Percentiles rank a stretch among this genome's conserved stretches.
Conservation (phyloP, 1,140 invertebrate species). For the Monochamus saltuarius region DNA sequence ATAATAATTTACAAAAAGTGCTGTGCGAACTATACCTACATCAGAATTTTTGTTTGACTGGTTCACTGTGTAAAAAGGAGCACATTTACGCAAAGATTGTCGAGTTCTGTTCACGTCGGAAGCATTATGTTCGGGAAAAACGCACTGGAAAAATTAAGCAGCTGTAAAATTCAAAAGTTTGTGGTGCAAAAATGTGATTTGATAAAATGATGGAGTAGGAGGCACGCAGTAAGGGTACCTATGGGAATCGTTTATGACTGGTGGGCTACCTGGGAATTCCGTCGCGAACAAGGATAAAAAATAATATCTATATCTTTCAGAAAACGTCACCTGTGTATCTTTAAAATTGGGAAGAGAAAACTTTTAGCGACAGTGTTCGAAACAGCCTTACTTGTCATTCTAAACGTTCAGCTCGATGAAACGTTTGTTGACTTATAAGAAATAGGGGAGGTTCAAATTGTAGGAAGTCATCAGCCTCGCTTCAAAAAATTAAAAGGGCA, state of each 20-base stretch:
- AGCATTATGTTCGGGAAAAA: constrained; percentile 22
- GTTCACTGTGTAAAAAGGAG: no score
- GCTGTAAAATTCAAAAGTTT: constrained; percentile 35
- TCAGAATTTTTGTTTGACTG: no score
- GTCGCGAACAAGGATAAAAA: no score
- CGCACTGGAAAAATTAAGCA: constrained; percentile 29
- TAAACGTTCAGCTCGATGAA: constrained; percentile 19
- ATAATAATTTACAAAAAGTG: no score
- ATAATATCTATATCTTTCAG: neutral
- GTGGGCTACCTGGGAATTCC: constrained; percentile 13
- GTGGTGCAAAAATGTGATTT: constrained; percentile 34
- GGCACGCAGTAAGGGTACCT: constrained; percentile 23
- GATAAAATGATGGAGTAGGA: constrained; percentile 26
- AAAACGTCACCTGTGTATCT: neutral
- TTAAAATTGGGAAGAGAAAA: constrained; percentile 18
- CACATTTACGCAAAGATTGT: no score
- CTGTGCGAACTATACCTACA: no score
- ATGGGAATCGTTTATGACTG: constrained; percentile 22
- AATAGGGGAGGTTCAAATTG: neutral
- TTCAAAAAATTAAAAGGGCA: constrained; percentile 1
- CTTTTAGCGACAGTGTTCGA: constrained; percentile 12
- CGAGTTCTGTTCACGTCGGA: constrained; percentile 18
- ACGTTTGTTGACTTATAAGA: constrained; percentile 18
- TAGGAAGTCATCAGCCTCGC: constrained; percentile 4
- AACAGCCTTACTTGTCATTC: constrained; percentile 21